A percentile compares a stretch with the other conserved stretches of the same genome.
Evolutionary conservation across 2,797 vertebrate genomes (phyloP).

Genomic region (Squalus acanthias): DNA sequence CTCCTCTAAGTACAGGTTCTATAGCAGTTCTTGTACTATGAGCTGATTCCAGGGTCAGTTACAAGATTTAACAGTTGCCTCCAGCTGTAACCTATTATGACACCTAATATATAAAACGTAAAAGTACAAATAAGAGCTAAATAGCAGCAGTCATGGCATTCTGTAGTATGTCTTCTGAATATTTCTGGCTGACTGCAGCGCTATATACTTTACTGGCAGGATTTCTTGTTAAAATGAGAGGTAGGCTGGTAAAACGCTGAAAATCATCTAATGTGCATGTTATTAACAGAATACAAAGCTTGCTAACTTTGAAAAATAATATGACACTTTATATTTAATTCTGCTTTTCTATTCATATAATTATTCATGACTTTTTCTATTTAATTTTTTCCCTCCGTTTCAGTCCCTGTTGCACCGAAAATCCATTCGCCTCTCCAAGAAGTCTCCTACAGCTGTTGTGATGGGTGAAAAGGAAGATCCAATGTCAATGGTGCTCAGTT

Average conservation of each 20-base stretch:
- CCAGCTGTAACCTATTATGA: neutral
- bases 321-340: constrained; percentile 9
- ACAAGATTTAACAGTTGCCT: neutral
- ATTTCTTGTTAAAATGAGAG: neutral
- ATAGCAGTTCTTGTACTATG: neutral
- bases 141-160: neutral
- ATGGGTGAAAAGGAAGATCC: neutral
- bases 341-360: neutral
- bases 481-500: neutral
- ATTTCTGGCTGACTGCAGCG: neutral
- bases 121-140: neutral
- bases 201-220: neutral
- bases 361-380: neutral
- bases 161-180: neutral
- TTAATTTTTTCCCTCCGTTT: neutral
- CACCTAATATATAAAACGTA: neutral
- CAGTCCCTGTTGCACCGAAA: neutral
- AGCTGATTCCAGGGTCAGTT: neutral
- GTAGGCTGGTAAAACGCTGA: neutral
- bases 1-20: neutral
- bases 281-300: neutral
- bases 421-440: neutral
- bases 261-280: neutral
- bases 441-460: neutral
- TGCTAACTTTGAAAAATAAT: neutral